These are phyloP conservation scores for Drosophila picticornis DNA, from an alignment of 2,888 invertebrate genomes.

Conservation along the genomic window DNA sequence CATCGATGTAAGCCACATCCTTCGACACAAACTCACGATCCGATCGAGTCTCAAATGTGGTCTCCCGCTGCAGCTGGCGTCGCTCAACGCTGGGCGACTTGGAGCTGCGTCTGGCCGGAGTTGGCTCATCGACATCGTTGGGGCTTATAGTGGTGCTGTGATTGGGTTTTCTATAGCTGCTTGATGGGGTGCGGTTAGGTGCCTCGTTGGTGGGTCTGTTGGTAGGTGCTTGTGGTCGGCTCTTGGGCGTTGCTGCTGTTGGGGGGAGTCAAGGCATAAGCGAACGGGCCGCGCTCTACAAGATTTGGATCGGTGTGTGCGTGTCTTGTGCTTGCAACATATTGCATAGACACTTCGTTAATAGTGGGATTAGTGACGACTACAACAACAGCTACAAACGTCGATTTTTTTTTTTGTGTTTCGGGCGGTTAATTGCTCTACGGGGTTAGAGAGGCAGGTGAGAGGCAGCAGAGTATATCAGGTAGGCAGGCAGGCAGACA, in stretches of 20 bases:
- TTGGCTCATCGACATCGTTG: slow-evolving; percentile 32
- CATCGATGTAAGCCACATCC: slow-evolving; percentile 45
- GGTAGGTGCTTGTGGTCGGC: slow-evolving; percentile 57
- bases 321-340: slow-evolving; percentile 33
- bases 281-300: slow-evolving; percentile 44
- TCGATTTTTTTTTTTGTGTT: too few species aligned
- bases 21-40: slow-evolving; percentile 49
- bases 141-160: slow-evolving; percentile 32
- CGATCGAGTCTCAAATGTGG: slow-evolving; percentile 64
- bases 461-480: slow-evolving; percentile 31
- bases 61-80: slow-evolving; percentile 71
- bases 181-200: slow-evolving; percentile 64
- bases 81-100: slow-evolving; percentile 69
- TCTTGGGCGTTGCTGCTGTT: slow-evolving; percentile 61
- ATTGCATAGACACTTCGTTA: slow-evolving; percentile 37
- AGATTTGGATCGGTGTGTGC: slow-evolving; percentile 28
- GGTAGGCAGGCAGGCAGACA: slow-evolving; percentile 35
- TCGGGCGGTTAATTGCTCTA: slow-evolving; percentile 61
- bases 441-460: slow-evolving; percentile 44
- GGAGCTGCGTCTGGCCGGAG: slow-evolving; percentile 53
- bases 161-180: slow-evolving; percentile 51
- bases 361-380: slow-evolving; percentile 64
- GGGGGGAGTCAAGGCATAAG: slow-evolving; percentile 62
- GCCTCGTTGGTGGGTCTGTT: slow-evolving; percentile 41
- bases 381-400: slow-evolving; percentile 31